phyloP scores from a whole-genome alignment of 2,888 invertebrate genomes.

The Tanytarsus gracilentus region DNA sequence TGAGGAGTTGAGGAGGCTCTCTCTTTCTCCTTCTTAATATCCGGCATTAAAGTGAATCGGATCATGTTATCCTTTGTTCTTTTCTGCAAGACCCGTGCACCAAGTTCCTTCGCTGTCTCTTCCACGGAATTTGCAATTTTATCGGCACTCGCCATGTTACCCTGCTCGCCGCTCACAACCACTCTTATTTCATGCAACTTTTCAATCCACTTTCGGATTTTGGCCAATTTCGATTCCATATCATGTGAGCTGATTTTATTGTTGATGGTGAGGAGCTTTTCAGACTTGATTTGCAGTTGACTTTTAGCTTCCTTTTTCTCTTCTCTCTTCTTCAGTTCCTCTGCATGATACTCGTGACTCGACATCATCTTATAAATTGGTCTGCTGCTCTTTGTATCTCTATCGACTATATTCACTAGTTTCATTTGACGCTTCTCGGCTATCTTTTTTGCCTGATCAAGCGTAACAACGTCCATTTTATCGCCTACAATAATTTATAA shows the following conservation, averaged over 20 bases:
- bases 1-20: background rate
- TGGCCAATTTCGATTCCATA: conserved; percentile 38
- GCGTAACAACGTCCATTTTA: conserved; percentile 49
- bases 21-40: conserved; percentile 23
- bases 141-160: conserved; percentile 29
- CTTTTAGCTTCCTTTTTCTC: conserved; percentile 28
- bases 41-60: conserved; percentile 33
- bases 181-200: conserved; percentile 38
- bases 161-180: conserved; percentile 33
- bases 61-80: conserved; percentile 31
- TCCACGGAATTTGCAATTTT: background rate
- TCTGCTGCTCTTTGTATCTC: conserved; percentile 57
- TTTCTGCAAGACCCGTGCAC: conserved; percentile 33
- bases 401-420: conserved; percentile 58
- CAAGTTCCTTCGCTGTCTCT: conserved; percentile 29
- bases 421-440: conserved; percentile 59
- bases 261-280: conserved; percentile 37
- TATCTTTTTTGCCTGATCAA: conserved; percentile 61
- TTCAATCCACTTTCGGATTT: conserved; percentile 36
- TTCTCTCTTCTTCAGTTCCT: conserved; percentile 44
- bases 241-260: conserved; percentile 39
- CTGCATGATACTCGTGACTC: conserved; percentile 53
- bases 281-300: conserved; percentile 32
- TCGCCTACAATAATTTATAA: conserved; percentile 51
- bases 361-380: conserved; percentile 63